A percentile compares a stretch with the other conserved stretches of the same genome.
These are phyloP conservation scores for Kuschelorhynchus macadamiae DNA, from an alignment of 2,888 invertebrate species.

Conservation along the genomic window DNA sequence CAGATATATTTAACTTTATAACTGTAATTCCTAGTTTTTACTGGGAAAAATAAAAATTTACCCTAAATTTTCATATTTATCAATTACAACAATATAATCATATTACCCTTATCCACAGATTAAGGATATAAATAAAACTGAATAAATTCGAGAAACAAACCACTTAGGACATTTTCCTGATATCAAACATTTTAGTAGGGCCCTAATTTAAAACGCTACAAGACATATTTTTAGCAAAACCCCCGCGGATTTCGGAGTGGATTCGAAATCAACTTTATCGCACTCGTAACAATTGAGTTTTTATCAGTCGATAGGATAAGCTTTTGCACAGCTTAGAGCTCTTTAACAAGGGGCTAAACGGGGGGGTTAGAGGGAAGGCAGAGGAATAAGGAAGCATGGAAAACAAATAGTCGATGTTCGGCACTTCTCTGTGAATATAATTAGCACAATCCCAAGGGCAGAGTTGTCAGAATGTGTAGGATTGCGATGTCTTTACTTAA, in stretches of 20 bases:
- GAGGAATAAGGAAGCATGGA: constrained; percentile 37
- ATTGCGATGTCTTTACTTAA: not conserved
- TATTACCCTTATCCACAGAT: no score
- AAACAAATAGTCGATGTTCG: constrained; percentile 40
- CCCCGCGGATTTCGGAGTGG: constrained; percentile 45
- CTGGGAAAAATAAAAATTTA: no score
- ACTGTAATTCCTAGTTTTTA: no score
- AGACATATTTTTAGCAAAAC: constrained; percentile 49
- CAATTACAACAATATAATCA: no score
- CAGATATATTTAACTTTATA: no score
- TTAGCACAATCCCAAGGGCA: constrained; percentile 22
- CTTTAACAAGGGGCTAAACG: constrained; percentile 15
- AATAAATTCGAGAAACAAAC: no score
- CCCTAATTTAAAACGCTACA: constrained; percentile 44
- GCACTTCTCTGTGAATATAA: constrained; percentile 24
- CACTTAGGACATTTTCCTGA: constrained; percentile 3
- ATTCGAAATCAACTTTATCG: constrained; percentile 53
- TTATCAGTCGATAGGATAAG: constrained; percentile 53
- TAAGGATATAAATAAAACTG: no score
- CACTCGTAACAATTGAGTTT: constrained; percentile 52
- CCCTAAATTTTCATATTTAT: no score
- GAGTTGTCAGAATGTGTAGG: not conserved
- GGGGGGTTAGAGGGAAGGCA: constrained; percentile 17
- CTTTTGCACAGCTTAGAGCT: constrained; percentile 49
- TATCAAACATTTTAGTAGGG: constrained; percentile 10